Conservation (phyloP, 2,888 invertebrate species). For the Coelogynopora nodosa region DNA sequence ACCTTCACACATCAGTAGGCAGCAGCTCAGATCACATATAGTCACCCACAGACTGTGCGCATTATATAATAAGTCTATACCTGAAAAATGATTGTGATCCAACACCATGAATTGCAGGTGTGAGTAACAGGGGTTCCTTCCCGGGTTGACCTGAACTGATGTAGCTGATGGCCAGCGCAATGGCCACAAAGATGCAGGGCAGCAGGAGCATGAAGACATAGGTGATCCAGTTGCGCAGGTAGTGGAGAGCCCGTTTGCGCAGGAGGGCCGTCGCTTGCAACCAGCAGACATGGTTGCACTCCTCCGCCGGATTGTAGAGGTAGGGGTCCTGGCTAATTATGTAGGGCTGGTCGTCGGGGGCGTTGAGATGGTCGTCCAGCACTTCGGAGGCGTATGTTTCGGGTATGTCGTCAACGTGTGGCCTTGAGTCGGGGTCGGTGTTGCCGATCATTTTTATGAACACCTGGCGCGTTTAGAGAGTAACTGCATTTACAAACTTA, state of each 20-base stretch:
- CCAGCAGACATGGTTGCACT: background rate
- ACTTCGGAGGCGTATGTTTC: background rate
- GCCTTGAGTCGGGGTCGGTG: background rate
- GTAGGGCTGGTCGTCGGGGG: background rate
- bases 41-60: too few species aligned
- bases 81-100: slow-evolving; percentile 48
- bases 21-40: too few species aligned
- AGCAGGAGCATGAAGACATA: slow-evolving; percentile 57
- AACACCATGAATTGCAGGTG: slow-evolving; percentile 59
- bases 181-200: slow-evolving; percentile 58
- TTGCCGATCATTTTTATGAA: background rate
- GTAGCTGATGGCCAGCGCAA: slow-evolving; percentile 55
- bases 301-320: background rate
- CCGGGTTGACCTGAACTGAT: slow-evolving; percentile 53
- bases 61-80: too few species aligned
- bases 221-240: slow-evolving; percentile 57
- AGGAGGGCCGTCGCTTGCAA: slow-evolving; percentile 52
- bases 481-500: too few species aligned
- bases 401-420: too few species aligned
- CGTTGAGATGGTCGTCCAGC: background rate
- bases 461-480: too few species aligned
- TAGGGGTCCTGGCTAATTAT: background rate
- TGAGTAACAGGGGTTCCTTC: slow-evolving; percentile 53
- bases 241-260: slow-evolving; percentile 60
- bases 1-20: too few species aligned